phyloP scores from a whole-genome alignment of 1,140 invertebrate species.

The Pectinophora gossypiella region DNA sequence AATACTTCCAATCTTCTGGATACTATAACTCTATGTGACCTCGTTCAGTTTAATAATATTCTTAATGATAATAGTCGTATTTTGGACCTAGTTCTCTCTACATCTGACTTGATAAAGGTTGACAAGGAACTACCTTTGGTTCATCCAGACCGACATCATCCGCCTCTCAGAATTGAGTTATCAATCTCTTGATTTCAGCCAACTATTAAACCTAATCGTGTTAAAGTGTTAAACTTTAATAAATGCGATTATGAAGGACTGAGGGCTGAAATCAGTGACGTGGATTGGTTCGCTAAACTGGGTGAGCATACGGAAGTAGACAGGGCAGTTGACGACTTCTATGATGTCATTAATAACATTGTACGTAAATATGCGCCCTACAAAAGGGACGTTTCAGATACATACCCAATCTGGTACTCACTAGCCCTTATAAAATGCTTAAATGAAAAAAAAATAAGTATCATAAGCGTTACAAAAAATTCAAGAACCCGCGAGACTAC shows the following conservation, averaged over 20 bases:
- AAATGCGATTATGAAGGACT: background rate
- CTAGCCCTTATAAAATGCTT: conserved; percentile 7
- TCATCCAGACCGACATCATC: background rate
- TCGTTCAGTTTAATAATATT: background rate
- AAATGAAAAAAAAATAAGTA: conserved; percentile 16
- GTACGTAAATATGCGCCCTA: background rate
- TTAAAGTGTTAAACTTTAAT: background rate
- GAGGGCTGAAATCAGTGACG: background rate
- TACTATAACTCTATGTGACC: background rate
- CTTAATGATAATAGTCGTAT: background rate
- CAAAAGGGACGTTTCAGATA: background rate
- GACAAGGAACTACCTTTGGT: background rate
- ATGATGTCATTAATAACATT: background rate
- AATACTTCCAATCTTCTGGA: background rate
- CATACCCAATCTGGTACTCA: conserved; percentile 11
- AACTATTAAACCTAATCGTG: background rate
- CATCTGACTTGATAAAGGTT: background rate
- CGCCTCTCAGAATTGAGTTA: too few relatives aligned
- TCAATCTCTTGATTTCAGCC: too few relatives aligned
- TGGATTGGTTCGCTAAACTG: background rate
- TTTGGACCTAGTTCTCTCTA: background rate
- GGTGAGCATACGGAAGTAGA: background rate
- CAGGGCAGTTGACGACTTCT: background rate
- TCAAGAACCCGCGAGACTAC: conserved; percentile 13
- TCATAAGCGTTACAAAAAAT: conserved; percentile 10